Conservation (phyloP, 2,113 vertebrate species). For the Meriones unguiculatus region DNA sequence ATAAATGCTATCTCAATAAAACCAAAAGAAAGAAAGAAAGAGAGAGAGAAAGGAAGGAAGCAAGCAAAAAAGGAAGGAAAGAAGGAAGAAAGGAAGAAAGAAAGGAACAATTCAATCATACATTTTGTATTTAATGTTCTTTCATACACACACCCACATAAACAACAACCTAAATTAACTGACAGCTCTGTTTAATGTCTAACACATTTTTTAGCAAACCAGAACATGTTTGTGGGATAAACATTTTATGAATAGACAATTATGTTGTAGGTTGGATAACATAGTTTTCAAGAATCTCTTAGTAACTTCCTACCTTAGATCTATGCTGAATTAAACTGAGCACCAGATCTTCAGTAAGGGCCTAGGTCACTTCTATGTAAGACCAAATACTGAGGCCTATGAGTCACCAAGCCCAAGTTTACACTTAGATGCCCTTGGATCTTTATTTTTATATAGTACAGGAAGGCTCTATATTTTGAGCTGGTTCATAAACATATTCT, state of each 20-base stretch:
- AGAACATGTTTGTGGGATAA: not conserved
- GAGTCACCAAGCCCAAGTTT: not conserved
- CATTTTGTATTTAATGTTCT: not conserved
- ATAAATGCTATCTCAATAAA: not conserved
- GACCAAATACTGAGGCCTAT: not conserved
- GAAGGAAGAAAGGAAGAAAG: not conserved
- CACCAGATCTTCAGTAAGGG: not conserved
- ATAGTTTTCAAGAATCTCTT: constrained; percentile 6
- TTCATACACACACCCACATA: not conserved
- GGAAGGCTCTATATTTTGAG: not conserved
- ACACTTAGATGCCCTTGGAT: not conserved
- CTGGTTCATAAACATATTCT: not conserved
- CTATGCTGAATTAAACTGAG: not conserved
- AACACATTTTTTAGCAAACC: not conserved
- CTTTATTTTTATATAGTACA: not conserved
- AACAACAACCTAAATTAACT: not conserved
- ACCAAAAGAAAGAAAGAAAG: not conserved
- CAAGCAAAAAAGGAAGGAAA: not conserved
- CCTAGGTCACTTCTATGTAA: not conserved
- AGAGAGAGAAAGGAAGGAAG: not conserved
- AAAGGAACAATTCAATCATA: not conserved
- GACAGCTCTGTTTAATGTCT: not conserved
- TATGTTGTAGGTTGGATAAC: not conserved
- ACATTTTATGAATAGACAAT: constrained; percentile 23
- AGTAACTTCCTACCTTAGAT: constrained; percentile 10